Conservation (phyloP, 53 echinoderm and acorn worm species). For the Arbacia lixula region DNA sequence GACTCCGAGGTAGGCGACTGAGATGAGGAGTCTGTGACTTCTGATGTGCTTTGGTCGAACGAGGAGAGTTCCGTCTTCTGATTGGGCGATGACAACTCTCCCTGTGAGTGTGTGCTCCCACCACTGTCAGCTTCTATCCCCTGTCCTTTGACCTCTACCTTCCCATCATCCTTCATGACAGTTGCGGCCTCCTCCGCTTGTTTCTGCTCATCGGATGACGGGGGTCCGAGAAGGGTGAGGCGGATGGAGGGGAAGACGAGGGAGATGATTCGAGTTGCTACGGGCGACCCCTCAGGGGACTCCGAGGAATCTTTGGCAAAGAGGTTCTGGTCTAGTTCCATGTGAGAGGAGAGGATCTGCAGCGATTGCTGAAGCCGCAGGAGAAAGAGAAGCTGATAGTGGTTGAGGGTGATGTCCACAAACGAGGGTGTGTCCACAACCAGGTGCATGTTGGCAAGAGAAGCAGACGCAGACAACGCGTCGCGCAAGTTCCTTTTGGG, state of each 20-base stretch:
- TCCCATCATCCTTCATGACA: constrained; percentile 36
- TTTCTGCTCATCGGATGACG: constrained; percentile 52
- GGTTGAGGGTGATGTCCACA: constrained; percentile 76
- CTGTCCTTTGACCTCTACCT: constrained; percentile 1
- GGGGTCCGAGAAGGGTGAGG: constrained; percentile 74
- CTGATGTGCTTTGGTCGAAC: constrained; percentile 11
- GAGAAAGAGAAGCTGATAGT: constrained; percentile 94
- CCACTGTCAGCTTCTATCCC: constrained; percentile 37
- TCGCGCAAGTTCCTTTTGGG: too few relatives aligned
- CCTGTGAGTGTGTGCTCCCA: not conserved
- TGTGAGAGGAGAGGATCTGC: constrained; percentile 63
- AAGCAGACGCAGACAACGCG: too few relatives aligned
- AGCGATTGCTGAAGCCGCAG: constrained; percentile 89
- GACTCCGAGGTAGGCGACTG: constrained; percentile 5
- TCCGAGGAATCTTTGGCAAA: constrained; percentile 61
- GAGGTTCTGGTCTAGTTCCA: constrained; percentile 83
- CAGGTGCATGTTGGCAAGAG: constrained; percentile 76
- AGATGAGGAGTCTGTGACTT: not conserved
- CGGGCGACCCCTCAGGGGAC: constrained; percentile 38
- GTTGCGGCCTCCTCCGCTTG: constrained; percentile 19
- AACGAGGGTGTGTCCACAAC: constrained; percentile 71
- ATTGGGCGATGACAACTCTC: not conserved
- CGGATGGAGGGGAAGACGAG: constrained; percentile 72
- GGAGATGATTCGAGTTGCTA: constrained; percentile 73
- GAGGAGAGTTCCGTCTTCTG: constrained; percentile 5